phyloP scores from a whole-genome alignment of 2,888 invertebrate species.

The Tinea semifulvella region DNA sequence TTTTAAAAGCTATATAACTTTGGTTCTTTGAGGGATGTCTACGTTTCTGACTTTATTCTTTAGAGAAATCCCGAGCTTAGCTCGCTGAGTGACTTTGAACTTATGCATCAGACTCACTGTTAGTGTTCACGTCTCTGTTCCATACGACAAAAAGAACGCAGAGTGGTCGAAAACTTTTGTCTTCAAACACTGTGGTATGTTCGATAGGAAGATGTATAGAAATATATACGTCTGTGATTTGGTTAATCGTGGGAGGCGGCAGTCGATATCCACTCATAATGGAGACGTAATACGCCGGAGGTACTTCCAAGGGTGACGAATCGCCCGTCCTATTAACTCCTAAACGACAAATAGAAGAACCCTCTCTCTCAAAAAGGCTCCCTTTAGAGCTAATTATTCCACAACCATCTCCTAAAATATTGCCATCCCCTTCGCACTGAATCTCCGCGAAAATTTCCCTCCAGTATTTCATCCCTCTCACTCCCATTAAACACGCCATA shows the following conservation, averaged over 20 bases:
- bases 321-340: constrained; percentile 65
- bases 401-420: constrained; percentile 41
- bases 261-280: constrained; percentile 47
- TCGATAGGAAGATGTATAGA: too few relatives aligned
- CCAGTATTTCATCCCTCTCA: constrained; percentile 65
- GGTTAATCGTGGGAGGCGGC: constrained; percentile 39
- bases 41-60: too few relatives aligned
- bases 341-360: constrained; percentile 66
- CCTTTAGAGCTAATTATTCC: constrained; percentile 65
- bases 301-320: constrained; percentile 63
- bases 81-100: too few relatives aligned
- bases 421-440: constrained; percentile 53
- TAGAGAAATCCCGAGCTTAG: too few relatives aligned
- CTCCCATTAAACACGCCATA: constrained; percentile 67
- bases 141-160: too few relatives aligned
- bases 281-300: constrained; percentile 58
- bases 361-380: constrained; percentile 61
- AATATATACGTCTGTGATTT: too few relatives aligned
- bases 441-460: constrained; percentile 65
- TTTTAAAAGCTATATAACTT: too few relatives aligned
- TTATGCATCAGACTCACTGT: too few relatives aligned
- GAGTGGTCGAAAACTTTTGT: too few relatives aligned
- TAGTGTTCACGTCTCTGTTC: too few relatives aligned
- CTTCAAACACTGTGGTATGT: too few relatives aligned
- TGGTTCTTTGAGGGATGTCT: too few relatives aligned